Conservation (phyloP, 2,888 invertebrate genomes). For the Drosophila quinaria region DNA sequence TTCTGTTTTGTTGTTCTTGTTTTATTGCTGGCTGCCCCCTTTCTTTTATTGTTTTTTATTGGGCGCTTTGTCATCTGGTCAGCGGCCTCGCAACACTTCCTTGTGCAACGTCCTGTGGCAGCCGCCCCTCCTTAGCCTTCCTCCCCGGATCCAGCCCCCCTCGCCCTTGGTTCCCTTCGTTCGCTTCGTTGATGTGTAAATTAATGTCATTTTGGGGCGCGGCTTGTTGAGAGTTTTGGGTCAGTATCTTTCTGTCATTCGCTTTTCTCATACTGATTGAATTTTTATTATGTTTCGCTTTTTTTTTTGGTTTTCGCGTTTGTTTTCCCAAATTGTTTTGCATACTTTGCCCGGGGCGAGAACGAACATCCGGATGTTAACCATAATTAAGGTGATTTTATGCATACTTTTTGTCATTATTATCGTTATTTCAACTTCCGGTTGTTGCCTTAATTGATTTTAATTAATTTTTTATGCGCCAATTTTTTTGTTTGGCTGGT, state of each 20-base stretch:
- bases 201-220: constrained; percentile 78
- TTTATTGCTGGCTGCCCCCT: constrained; percentile 26
- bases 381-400: constrained; percentile 81
- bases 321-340: constrained; percentile 54
- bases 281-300: constrained; percentile 73
- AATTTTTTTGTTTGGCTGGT: not conserved
- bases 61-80: constrained; percentile 67
- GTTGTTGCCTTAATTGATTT: constrained; percentile 73
- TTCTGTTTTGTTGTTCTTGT: constrained; percentile 25
- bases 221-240: constrained; percentile 68
- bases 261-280: constrained; percentile 66
- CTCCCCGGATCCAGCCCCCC: not conserved
- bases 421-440: constrained; percentile 49
- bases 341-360: constrained; percentile 46
- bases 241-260: constrained; percentile 53
- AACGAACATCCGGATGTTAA: constrained; percentile 52
- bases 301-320: constrained; percentile 32
- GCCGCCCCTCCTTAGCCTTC: constrained; percentile 6
- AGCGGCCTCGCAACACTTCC: constrained; percentile 50
- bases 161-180: constrained; percentile 20
- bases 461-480: constrained; percentile 74
- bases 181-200: constrained; percentile 79
- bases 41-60: constrained; percentile 66
- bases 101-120: constrained; percentile 57
- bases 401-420: constrained; percentile 65